Base-by-base conservation (phyloP, 2,113 vertebrate species). In the Ovibos moschatus region DNA sequence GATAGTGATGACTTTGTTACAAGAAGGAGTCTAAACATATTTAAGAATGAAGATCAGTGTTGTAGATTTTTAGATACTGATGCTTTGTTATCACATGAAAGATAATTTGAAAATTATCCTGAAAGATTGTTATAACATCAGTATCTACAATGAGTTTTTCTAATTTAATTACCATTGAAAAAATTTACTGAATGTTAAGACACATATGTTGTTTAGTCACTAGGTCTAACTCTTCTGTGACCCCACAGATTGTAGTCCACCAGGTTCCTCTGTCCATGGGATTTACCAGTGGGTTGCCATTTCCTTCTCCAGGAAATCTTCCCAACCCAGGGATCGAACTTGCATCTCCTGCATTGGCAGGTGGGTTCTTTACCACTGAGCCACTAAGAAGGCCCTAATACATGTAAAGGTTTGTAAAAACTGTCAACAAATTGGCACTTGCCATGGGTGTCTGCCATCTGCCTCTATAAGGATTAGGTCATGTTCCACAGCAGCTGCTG, bases 71-170 rank as follows among this genome's bases (percentile, higher is more conserved):
- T 8, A 91, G 27, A 94, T 83, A 60, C 40, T 53, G 45, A 40
- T 82, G 51, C 30, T 97, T 92, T 87, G 87, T 82, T 83, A 98
- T 96, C 40, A 86, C 81, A 16, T 47, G 51, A 88, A 76, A 58
- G 23, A 94, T 30, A 30, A 92, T 36, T 78, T 93, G 67, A 97
- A 90, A 98, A 36, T 51, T 88, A 33, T 50, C 17, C 27, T 94
- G 36, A 95, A 92, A 92, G 11, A 85, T 0, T 87, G 55, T 92
- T 92, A 43, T 43, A 89, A 85, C 19, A 88, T 76, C 28, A 55
- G 14, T 60, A 47, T 92, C 85, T 86, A 83, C 40, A 79, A 74
- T 93, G 40, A 84, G 9, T 74, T 92, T 90, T 87, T 51, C 4
- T 19, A 60, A 45, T 82, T 83, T 15, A 58, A 58, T 83, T 84